Evolutionary conservation across 2,888 invertebrate genomes (phyloP).

Genomic region (Eristalis tenax): DNA sequence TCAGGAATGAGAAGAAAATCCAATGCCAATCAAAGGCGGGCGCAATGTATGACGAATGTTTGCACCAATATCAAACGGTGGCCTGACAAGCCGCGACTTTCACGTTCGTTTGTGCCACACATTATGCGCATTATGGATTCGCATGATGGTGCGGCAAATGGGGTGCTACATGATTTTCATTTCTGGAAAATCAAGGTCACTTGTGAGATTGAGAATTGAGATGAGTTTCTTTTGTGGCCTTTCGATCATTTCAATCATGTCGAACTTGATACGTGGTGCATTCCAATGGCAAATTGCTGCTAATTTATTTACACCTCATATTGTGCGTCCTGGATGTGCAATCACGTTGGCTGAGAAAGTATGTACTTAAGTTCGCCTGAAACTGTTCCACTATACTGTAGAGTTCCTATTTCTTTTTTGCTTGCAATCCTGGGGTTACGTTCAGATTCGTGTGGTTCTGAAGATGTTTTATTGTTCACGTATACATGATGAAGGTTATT

Average conservation of each 20-base stretch:
- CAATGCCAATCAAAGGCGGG: conserved; percentile 8
- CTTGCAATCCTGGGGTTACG: no score
- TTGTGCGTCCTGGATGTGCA: not conserved
- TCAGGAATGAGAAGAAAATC: conserved; percentile 16
- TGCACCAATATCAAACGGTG: conserved; percentile 23
- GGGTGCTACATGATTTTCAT: conserved; percentile 10
- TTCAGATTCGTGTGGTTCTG: no score
- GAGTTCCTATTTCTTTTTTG: not conserved
- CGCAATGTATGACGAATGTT: conserved; percentile 8
- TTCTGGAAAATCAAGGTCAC: conserved; percentile 37
- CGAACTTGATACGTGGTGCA: no score
- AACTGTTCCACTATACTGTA: not conserved
- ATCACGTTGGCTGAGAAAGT: not conserved
- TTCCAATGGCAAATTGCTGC: not conserved
- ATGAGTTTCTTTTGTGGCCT: conserved; percentile 8
- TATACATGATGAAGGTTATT: no score
- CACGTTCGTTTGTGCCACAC: conserved; percentile 46
- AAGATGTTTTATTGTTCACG: no score
- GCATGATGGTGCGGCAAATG: conserved; percentile 11
- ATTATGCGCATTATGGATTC: conserved; percentile 10
- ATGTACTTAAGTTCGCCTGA: no score
- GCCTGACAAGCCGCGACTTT: conserved; percentile 41
- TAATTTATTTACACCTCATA: not conserved
- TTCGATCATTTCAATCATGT: no score
- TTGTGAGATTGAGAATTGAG: not conserved